These are phyloP conservation scores for Spinus pinus DNA, from an alignment of 2,797 vertebrate genomes.

Conservation along the genomic window DNA sequence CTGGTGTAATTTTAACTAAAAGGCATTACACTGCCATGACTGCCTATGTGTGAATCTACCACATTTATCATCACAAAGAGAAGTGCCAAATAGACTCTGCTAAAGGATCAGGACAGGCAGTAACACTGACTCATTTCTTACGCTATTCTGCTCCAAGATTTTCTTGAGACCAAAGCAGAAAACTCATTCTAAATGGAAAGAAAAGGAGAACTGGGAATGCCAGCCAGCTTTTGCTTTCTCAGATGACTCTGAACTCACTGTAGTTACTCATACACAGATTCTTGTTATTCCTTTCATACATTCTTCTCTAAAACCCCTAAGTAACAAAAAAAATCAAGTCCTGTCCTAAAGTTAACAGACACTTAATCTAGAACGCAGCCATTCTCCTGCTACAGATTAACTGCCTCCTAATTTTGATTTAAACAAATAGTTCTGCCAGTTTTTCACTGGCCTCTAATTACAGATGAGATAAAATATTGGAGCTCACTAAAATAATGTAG, in stretches of 20 bases:
- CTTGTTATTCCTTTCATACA: neutral
- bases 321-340: neutral
- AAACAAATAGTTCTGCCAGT: neutral
- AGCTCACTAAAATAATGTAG: neutral
- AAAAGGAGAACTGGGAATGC: conserved; percentile 12
- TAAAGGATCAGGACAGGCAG: neutral
- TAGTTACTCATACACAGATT: neutral
- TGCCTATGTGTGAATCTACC: neutral
- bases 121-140: conserved; percentile 45
- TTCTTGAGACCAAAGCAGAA: neutral
- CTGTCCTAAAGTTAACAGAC: neutral
- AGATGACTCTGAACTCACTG: conserved; percentile 1
- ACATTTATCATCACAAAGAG: neutral
- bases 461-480: neutral
- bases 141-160: neutral
- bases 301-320: neutral
- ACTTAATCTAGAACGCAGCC: neutral
- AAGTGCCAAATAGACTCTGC: neutral
- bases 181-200: neutral
- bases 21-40: neutral
- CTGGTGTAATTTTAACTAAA: conserved; percentile 41
- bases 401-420: neutral
- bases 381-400: neutral
- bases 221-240: conserved; percentile 2
- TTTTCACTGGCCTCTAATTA: neutral